A percentile compares a stretch with the other conserved stretches of the same genome.
phyloP scores from a whole-genome alignment of 2,888 invertebrate genomes.

The Rhyacophila evoluta region DNA sequence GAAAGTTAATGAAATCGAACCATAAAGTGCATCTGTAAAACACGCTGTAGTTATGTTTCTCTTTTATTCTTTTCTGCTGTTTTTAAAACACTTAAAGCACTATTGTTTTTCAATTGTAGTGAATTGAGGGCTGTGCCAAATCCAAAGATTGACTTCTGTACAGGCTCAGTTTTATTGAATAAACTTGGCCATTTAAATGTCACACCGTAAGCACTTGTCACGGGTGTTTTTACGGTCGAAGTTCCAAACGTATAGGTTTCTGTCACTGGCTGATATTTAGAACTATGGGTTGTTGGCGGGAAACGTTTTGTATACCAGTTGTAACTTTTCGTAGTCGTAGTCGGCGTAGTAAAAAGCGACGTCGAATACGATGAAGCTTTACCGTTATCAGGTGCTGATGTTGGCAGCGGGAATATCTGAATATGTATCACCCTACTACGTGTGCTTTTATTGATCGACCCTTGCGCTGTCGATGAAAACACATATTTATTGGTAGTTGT shows the following conservation, averaged over 20 bases:
- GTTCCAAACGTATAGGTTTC: not conserved
- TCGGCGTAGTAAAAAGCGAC: not conserved
- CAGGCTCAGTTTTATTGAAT: not conserved
- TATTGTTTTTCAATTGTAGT: not conserved
- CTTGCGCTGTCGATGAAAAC: not conserved
- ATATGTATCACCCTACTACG: not conserved
- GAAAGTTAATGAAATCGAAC: not conserved
- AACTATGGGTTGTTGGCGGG: not conserved
- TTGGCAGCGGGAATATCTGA: not conserved
- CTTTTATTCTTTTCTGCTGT: not conserved
- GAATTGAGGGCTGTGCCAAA: not conserved
- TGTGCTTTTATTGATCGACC: not conserved
- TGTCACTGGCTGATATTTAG: not conserved
- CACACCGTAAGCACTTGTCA: not conserved
- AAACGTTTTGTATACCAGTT: not conserved
- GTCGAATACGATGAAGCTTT: not conserved
- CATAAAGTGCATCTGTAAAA: not conserved
- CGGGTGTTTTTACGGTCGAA: not conserved
- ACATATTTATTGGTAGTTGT: not conserved
- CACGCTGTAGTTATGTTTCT: not conserved
- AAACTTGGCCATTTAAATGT: not conserved
- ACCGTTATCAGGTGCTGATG: not conserved
- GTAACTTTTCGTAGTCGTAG: not conserved
- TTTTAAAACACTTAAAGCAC: not conserved
- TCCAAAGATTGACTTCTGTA: not conserved